Evolutionary conservation across 1,140 invertebrate species (phyloP), one percentile per base, ranked within the genome.

Genomic region (Panonychus citri): DNA sequence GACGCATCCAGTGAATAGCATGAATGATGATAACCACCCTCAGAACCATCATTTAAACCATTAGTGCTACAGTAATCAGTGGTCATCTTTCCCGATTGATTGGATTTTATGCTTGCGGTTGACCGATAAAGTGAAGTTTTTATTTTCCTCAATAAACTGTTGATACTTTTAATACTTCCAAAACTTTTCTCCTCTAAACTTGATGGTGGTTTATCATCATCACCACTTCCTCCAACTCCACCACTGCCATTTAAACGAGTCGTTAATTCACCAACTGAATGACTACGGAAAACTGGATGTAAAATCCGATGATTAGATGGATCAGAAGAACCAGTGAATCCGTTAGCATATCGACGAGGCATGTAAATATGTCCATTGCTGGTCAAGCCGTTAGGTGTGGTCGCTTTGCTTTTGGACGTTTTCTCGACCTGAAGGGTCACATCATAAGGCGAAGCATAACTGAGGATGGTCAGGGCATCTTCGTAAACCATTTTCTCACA

Each of bases 401-500:
- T n/a, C 7, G n/a, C 17, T 25, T 25, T 17, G 10, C 5, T 50
- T 19, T 15, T 17, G 3, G 59, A 56, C 21, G 27, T 70, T 61
- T 70, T 77, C 56, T 77, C 74, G n/a, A 82, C 75, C 61, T 80
- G 76, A 7, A 84, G 69, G 42, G 76, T 74, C 2, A 87, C 80
- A 60, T 85, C 84, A 64, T 91, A 90, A 0, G 86, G 86, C n/a
- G 85, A 89, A 1, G 86, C 85, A 59, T 88, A 85, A 54, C 83
- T 85, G 4, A 93, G 70, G 58, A 93, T 85, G 1, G 83, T 81
- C 39, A 89, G 68, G 0, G 87, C 87, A 64, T 93, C 87, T 68
- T 90, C 85, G 65, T 84, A 81, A 0, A 87, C 84, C 72, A 89
- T 88, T 56, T 82, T 83, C 42, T 81, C 76, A 65, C 88, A 86